These are phyloP conservation scores for Syngnathus rostellatus DNA, from an alignment of 2,797 vertebrate genomes.

Conservation along the genomic window DNA sequence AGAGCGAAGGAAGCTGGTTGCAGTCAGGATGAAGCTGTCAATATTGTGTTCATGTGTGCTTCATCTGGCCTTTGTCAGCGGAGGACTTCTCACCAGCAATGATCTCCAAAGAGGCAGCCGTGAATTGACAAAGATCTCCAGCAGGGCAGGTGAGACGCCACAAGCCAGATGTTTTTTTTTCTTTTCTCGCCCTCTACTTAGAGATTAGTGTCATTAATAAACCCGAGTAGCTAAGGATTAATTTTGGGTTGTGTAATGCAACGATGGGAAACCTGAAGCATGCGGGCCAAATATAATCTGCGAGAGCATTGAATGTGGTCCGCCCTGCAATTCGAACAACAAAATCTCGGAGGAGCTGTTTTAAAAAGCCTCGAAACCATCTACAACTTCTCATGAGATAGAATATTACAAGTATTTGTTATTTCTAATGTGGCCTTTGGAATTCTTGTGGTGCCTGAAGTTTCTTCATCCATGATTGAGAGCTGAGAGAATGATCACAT, in stretches of 20 bases:
- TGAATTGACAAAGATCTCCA: neutral
- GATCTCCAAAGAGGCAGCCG: neutral
- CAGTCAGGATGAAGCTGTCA: constrained; percentile 26
- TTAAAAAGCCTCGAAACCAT: too few relatives aligned
- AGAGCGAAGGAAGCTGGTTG: neutral
- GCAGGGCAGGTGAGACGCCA: constrained; percentile 33
- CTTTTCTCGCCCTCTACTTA: neutral
- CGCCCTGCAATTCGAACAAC: neutral
- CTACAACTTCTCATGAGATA: neutral
- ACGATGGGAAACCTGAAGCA: neutral
- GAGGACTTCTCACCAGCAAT: neutral
- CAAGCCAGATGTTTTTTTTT: neutral
- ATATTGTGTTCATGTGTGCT: constrained; percentile 21
- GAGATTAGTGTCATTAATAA: neutral
- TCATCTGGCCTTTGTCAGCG: constrained; percentile 12
- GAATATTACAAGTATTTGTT: neutral
- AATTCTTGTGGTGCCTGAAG: neutral
- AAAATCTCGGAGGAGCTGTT: neutral
- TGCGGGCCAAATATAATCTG: neutral
- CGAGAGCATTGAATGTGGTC: neutral
- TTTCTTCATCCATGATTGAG: neutral
- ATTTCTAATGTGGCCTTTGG: neutral
- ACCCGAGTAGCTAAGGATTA: neutral
- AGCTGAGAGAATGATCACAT: neutral
- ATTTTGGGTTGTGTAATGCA: neutral